phyloP scores from a whole-genome alignment of 2,888 invertebrate genomes.

The Xylota sylvarum region DNA sequence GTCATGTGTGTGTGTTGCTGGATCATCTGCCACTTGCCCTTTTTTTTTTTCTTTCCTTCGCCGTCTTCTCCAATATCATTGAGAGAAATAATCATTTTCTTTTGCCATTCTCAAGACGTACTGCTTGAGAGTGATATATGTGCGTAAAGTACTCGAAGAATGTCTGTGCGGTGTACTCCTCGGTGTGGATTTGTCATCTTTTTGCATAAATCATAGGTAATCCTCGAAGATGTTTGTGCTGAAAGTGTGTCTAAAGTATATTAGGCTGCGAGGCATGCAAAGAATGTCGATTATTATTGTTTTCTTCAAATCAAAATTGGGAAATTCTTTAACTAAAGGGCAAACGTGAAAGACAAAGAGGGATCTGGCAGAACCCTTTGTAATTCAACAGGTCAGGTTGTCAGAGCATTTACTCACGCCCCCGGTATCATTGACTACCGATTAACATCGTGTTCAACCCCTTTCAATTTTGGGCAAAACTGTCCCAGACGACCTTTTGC shows the following conservation, averaged over 20 bases:
- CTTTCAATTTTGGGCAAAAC: conserved; percentile 37
- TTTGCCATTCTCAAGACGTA: conserved; percentile 55
- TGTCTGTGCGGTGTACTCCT: conserved; percentile 49
- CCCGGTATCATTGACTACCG: conserved; percentile 70
- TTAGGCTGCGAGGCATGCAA: conserved; percentile 61
- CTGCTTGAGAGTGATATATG: conserved; percentile 51
- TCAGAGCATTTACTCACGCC: conserved; percentile 52
- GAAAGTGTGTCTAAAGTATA: conserved; percentile 70
- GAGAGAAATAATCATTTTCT: conserved; percentile 69
- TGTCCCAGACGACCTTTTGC: conserved; percentile 60
- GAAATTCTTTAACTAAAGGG: conserved; percentile 43
- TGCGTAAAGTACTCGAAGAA: conserved; percentile 54
- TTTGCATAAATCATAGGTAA: conserved; percentile 75
- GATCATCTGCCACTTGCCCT: conserved; percentile 61
- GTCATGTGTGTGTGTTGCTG: conserved; percentile 45
- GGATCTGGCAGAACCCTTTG: conserved; percentile 28
- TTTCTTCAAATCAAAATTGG: conserved; percentile 61
- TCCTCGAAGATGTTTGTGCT: conserved; percentile 60
- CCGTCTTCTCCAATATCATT: conserved; percentile 39
- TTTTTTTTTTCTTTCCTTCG: conserved; percentile 24
- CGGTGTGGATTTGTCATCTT: conserved; percentile 62
- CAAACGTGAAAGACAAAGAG: conserved; percentile 24
- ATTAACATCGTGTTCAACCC: conserved; percentile 71
- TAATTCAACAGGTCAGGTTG: conserved; percentile 68
- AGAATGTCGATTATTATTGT: conserved; percentile 65